Conservation (phyloP, 2,797 vertebrate species). For the Heteromormyrus szaboi region DNA sequence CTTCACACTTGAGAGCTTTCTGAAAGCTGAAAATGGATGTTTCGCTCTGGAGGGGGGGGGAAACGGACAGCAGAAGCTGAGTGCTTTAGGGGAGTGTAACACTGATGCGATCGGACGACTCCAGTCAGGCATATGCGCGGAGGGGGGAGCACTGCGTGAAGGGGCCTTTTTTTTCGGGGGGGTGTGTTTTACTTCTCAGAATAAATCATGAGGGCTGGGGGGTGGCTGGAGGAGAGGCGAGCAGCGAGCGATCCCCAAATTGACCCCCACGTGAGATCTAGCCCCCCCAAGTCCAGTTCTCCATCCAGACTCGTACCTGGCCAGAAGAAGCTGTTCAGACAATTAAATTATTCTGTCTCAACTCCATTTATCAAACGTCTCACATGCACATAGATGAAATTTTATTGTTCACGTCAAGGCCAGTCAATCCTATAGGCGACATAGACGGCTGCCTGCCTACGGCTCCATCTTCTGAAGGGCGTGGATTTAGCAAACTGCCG, state of each 20-base stretch:
- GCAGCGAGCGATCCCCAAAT: background rate
- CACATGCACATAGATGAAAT: background rate
- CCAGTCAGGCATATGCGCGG: slow-evolving; percentile 58
- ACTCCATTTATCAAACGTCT: background rate
- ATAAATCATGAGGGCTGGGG: slow-evolving; percentile 68
- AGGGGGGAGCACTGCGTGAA: slow-evolving; percentile 68
- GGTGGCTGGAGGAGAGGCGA: slow-evolving; percentile 8
- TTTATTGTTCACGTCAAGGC: background rate
- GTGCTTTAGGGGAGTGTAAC: slow-evolving; percentile 64
- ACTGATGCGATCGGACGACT: slow-evolving; percentile 59
- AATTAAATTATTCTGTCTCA: background rate
- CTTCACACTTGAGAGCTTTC: slow-evolving; percentile 51
- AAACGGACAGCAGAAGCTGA: slow-evolving; percentile 66
- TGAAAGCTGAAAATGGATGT: slow-evolving; percentile 62
- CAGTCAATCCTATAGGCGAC: background rate
- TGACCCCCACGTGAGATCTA: slow-evolving; percentile 10
- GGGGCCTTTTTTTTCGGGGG: slow-evolving; percentile 59
- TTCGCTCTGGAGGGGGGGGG: slow-evolving; percentile 60
- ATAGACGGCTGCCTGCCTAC: background rate
- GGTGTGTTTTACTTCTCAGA: slow-evolving; percentile 61
- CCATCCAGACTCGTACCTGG: background rate
- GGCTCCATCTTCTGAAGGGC: background rate
- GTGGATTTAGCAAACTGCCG: background rate
- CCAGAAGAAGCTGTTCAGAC: background rate
- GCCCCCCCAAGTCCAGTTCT: background rate